phyloP scores from a whole-genome alignment of 2,113 vertebrate genomes.

The Struthidea cinerea region DNA sequence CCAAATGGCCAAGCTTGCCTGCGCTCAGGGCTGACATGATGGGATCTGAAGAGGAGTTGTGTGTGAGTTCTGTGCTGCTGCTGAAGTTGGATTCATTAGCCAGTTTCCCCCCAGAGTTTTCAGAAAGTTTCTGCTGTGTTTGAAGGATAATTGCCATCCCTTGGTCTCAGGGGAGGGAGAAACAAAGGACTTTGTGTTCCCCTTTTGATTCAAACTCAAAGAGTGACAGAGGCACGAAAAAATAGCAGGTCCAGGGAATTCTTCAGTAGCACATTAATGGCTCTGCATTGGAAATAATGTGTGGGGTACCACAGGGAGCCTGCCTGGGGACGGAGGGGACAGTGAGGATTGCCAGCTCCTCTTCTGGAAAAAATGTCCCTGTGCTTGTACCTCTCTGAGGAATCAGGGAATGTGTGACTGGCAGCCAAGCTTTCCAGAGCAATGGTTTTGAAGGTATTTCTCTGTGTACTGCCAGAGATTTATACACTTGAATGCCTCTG shows the following conservation, averaged over 20 bases:
- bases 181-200: background rate
- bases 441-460: background rate
- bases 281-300: background rate
- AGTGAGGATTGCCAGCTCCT: background rate
- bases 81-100: background rate
- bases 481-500: background rate
- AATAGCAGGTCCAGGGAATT: background rate
- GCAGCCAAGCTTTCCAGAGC: background rate
- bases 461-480: background rate
- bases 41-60: background rate
- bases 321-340: background rate
- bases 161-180: background rate
- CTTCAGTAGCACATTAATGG: background rate
- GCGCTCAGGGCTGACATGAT: background rate
- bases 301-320: background rate
- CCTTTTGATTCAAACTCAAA: background rate
- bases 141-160: constrained; percentile 11
- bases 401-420: background rate
- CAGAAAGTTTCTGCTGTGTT: background rate
- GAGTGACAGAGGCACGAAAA: background rate
- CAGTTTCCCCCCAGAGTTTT: background rate
- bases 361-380: background rate
- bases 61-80: background rate
- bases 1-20: background rate
- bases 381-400: background rate